Evolutionary conservation across 1,140 invertebrate genomes (phyloP).

Genomic region (Cryptotermes secundus): DNA sequence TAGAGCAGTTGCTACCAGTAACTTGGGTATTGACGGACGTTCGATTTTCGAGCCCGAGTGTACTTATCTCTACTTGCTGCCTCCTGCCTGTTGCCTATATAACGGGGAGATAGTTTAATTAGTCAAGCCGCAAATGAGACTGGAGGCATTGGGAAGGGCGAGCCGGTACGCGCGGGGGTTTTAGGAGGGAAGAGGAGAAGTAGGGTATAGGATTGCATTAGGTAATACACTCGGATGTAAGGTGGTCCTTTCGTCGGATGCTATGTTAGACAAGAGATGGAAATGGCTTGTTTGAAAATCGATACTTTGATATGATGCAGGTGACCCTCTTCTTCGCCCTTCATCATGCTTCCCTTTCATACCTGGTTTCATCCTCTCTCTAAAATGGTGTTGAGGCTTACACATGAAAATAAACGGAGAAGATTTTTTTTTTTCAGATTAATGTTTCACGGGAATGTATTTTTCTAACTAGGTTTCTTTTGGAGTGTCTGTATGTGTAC

Average conservation of each 20-base stretch:
- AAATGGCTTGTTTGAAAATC: conserved; percentile 14
- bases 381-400: not conserved
- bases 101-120: conserved; percentile 1
- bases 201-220: conserved; percentile 19
- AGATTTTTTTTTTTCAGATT: no score
- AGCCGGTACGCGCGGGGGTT: no score
- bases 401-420: not conserved
- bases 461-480: no score
- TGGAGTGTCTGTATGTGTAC: no score
- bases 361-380: not conserved
- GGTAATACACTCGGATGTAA: conserved; percentile 13
- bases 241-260: not conserved
- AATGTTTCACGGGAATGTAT: no score
- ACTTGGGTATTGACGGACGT: not conserved
- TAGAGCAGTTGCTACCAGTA: no score
- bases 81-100: not conserved
- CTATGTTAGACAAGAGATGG: not conserved
- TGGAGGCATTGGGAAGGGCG: not conserved
- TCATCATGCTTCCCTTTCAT: not conserved
- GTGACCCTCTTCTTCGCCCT: not conserved
- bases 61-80: no score
- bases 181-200: not conserved
- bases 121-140: conserved; percentile 4
- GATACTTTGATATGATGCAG: conserved; percentile 7
- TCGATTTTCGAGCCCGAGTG: not conserved